Evolutionary conservation across 1,140 invertebrate species (phyloP).

Genomic region (Heliothis virescens): DNA sequence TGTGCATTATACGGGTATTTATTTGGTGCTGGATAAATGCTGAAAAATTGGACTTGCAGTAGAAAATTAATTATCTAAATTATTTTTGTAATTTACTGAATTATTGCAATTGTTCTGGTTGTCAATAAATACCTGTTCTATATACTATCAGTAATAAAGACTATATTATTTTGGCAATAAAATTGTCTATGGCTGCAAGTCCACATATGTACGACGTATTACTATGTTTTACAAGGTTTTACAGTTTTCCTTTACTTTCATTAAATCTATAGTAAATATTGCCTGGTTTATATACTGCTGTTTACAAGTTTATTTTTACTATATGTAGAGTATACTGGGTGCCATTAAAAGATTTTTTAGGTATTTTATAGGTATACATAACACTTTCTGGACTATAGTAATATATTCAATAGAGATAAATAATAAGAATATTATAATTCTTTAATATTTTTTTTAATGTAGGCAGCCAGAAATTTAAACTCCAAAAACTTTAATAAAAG

Average conservation of each 20-base stretch:
- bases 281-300: background rate
- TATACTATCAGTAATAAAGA: background rate
- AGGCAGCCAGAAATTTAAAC: background rate
- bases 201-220: background rate
- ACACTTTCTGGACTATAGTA: too few relatives aligned
- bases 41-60: conserved; percentile 37
- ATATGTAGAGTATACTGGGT: too few relatives aligned
- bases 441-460: too few relatives aligned
- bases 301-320: background rate
- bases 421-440: too few relatives aligned
- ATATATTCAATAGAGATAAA: too few relatives aligned
- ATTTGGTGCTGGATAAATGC: conserved; percentile 41
- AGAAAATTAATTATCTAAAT: too few relatives aligned
- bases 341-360: too few relatives aligned
- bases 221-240: background rate
- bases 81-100: too few relatives aligned
- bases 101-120: too few relatives aligned
- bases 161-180: background rate
- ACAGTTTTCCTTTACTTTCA: conserved; percentile 3
- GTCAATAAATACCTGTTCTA: too few relatives aligned
- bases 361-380: too few relatives aligned
- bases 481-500: background rate
- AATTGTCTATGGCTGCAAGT: background rate
- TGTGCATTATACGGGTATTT: conserved; percentile 41
- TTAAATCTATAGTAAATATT: conserved; percentile 1